Conservation (phyloP, 2,113 vertebrate genomes). For the Herpetotheres cachinnans region DNA sequence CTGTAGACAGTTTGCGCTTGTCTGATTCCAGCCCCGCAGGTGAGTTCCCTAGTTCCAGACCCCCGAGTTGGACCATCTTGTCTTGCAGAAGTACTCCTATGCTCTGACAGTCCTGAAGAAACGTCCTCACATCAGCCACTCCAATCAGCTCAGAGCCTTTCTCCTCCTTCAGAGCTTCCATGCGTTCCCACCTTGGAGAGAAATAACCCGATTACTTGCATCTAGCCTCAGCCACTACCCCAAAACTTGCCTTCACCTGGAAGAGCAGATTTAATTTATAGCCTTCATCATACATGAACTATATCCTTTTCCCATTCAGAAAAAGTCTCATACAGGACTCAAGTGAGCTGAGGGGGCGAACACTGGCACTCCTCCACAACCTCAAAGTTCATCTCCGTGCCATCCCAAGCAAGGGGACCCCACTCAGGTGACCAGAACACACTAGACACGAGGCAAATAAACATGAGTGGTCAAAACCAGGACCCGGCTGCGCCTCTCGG, state of each 20-base stretch:
- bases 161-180: constrained; percentile 84
- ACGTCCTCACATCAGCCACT: constrained; percentile 72
- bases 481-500: neutral
- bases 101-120: constrained; percentile 82
- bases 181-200: constrained; percentile 79
- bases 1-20: constrained; percentile 58
- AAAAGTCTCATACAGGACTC: neutral
- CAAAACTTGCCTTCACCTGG: neutral
- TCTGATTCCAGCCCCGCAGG: constrained; percentile 61
- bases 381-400: neutral
- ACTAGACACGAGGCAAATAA: neutral
- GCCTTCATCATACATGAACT: neutral
- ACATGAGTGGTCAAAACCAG: neutral
- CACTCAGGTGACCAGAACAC: neutral
- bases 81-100: constrained; percentile 73
- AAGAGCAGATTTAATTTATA: neutral
- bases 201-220: neutral
- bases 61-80: constrained; percentile 62
- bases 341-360: neutral
- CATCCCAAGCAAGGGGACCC: neutral
- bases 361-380: neutral
- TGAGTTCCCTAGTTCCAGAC: constrained; percentile 60
- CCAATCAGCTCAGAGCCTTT: constrained; percentile 79
- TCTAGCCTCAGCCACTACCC: neutral
- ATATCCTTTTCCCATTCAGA: neutral